phyloP scores from a whole-genome alignment of 2,113 vertebrate species.

The Pterocles burchelli region DNA sequence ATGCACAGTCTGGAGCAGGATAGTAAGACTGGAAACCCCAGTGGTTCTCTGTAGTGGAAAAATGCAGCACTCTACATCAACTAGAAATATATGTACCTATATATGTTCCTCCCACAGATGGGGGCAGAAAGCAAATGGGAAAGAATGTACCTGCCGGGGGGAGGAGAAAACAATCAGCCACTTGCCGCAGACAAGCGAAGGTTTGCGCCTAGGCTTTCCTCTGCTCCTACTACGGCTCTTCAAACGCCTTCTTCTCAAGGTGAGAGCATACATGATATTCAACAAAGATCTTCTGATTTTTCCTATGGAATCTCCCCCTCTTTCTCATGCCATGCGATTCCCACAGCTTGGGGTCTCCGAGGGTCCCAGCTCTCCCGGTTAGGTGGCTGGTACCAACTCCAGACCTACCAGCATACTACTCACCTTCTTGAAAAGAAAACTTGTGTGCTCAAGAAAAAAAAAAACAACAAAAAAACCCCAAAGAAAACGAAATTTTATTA shows the following conservation, averaged over 20 bases:
- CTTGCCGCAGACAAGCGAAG: neutral
- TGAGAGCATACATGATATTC: accelerated
- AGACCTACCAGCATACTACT: neutral
- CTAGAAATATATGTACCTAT: neutral
- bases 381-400: neutral
- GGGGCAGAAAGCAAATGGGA: neutral
- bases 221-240: neutral
- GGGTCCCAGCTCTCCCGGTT: neutral
- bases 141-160: neutral
- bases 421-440: neutral
- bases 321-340: accelerated
- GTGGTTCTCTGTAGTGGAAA: neutral
- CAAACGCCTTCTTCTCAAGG: neutral
- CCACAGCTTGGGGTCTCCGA: accelerated
- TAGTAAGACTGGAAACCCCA: neutral
- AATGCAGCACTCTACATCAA: accelerated
- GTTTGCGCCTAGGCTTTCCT: neutral
- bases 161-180: accelerated
- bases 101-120: accelerated
- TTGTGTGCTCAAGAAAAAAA: neutral
- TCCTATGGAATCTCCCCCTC: neutral
- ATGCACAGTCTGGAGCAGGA: neutral
- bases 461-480: no score
- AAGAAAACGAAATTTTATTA: neutral
- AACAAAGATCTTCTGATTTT: neutral